Percentiles rank a stretch among this genome's conserved stretches.
Conservation (phyloP, 1,140 invertebrate species). For the Agrilus planipennis region DNA sequence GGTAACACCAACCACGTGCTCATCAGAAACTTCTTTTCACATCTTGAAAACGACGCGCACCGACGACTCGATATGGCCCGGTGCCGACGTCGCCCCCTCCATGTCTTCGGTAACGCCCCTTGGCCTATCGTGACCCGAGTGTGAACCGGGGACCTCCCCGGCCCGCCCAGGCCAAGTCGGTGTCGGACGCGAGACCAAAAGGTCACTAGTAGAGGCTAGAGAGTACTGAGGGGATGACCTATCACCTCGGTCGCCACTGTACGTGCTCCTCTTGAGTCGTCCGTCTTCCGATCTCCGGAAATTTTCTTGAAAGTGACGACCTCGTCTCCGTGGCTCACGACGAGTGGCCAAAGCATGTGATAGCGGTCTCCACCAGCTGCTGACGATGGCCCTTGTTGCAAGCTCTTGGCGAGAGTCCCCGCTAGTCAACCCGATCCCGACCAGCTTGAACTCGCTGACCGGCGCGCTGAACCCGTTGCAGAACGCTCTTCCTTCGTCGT, state of each 20-base stretch:
- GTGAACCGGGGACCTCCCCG: conserved; percentile 32
- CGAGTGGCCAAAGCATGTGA: too few species aligned
- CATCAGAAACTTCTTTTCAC: neutral
- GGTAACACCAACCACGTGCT: conserved; percentile 4
- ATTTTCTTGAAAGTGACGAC: too few species aligned
- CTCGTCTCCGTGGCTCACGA: too few species aligned
- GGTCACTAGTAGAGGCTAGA: conserved; percentile 36
- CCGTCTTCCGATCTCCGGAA: too few species aligned
- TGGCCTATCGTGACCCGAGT: conserved; percentile 34
- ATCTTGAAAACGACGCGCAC: conserved; percentile 2
- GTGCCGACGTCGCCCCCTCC: conserved; percentile 15
- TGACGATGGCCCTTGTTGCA: conserved; percentile 56
- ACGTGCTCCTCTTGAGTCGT: conserved; percentile 25
- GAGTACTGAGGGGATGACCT: conserved; percentile 34
- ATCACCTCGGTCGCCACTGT: conserved; percentile 31
- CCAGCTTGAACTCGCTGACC: conserved; percentile 32
- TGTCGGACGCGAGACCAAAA: conserved; percentile 33
- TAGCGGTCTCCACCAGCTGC: too few species aligned
- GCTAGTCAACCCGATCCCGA: conserved; percentile 33
- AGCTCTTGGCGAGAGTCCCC: conserved; percentile 56
- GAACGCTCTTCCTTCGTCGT: conserved; percentile 27
- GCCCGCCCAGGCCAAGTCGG: conserved; percentile 33
- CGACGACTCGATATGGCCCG: neutral
- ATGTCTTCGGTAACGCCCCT: conserved; percentile 24
- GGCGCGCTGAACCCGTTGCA: conserved; percentile 29